Conservation (phyloP, 2,888 invertebrate genomes). For the Anorthoa munda region DNA sequence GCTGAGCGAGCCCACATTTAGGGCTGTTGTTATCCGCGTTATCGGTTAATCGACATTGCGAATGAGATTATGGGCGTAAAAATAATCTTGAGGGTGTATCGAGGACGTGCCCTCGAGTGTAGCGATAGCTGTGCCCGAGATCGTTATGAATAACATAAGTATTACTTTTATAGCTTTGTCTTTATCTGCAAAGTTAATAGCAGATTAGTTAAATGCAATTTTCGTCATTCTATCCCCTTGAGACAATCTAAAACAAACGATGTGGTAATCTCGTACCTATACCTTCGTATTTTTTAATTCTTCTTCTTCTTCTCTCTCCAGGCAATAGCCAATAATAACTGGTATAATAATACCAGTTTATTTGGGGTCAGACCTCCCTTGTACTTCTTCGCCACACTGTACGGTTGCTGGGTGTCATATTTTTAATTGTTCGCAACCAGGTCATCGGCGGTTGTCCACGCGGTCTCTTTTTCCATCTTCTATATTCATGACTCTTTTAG, state of each 20-base stretch:
- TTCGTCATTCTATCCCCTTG: background rate
- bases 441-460: no score
- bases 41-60: slow-evolving; percentile 71
- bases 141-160: slow-evolving; percentile 38
- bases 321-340: no score
- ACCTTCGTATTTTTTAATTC: no score
- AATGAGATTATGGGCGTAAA: slow-evolving; percentile 65
- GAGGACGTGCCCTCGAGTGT: slow-evolving; percentile 42
- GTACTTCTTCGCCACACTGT: no score
- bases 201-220: slow-evolving; percentile 13
- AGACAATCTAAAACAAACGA: background rate
- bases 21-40: slow-evolving; percentile 74
- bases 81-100: slow-evolving; percentile 56
- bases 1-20: slow-evolving; percentile 77
- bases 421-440: no score
- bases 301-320: no score
- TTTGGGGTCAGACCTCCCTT: no score
- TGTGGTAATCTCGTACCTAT: background rate
- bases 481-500: no score
- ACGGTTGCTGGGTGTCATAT: no score
- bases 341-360: no score
- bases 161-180: slow-evolving; percentile 34
- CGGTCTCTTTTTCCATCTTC: no score
- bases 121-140: slow-evolving; percentile 32
- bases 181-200: slow-evolving; percentile 28